Conservation (phyloP, 2,888 invertebrate species). For the Xanthia icteritia region DNA sequence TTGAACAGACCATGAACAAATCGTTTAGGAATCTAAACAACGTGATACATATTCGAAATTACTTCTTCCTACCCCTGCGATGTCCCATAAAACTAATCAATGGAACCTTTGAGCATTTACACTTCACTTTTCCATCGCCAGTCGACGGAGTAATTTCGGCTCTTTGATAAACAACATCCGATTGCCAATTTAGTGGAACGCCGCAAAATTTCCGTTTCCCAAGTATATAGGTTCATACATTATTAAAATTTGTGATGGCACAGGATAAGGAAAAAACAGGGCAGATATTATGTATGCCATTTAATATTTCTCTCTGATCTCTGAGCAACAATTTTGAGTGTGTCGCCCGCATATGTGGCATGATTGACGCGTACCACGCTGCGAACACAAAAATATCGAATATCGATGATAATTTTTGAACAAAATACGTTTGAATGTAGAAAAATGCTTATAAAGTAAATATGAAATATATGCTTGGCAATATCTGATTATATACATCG, state of each 20-base stretch:
- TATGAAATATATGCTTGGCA: slow-evolving; percentile 13
- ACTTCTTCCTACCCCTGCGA: slow-evolving; percentile 19
- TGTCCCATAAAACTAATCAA: slow-evolving; percentile 54
- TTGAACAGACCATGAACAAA: slow-evolving; percentile 31
- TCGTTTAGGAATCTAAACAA: slow-evolving; percentile 24
- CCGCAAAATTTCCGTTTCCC: slow-evolving; percentile 46
- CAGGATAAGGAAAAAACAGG: slow-evolving; percentile 62
- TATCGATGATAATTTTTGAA: slow-evolving; percentile 69
- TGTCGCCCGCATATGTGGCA: slow-evolving; percentile 82
- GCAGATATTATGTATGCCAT: slow-evolving; percentile 75
- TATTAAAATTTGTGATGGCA: slow-evolving; percentile 58
- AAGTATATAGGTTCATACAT: slow-evolving; percentile 36
- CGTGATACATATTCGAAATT: slow-evolving; percentile 34
- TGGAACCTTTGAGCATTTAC: slow-evolving; percentile 35
- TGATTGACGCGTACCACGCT: slow-evolving; percentile 82
- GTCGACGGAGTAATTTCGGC: slow-evolving; percentile 42
- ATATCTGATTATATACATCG: slow-evolving; percentile 29
- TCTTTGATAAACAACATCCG: slow-evolving; percentile 57
- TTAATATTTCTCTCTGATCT: slow-evolving; percentile 80
- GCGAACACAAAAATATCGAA: slow-evolving; percentile 77
- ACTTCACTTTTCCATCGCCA: slow-evolving; percentile 29
- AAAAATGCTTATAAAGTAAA: slow-evolving; percentile 36
- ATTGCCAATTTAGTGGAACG: slow-evolving; percentile 50
- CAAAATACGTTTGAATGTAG: slow-evolving; percentile 52
- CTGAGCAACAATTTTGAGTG: slow-evolving; percentile 81